Evolutionary conservation across 2,797 vertebrate genomes (phyloP), one percentile per base, ranked within the genome.

Genomic region (Malurus splendens): DNA sequence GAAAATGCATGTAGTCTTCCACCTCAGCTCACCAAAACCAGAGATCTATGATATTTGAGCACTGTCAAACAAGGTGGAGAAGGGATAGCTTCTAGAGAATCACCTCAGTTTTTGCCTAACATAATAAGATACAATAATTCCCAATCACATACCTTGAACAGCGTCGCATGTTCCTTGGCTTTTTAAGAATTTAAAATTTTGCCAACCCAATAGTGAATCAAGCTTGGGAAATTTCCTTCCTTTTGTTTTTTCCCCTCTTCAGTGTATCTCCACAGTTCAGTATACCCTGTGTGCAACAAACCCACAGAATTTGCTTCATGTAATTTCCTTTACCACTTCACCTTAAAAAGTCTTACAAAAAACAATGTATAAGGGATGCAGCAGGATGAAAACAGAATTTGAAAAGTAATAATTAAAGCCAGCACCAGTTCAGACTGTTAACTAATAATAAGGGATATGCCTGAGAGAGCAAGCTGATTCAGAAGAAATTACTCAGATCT

Each of bases 401-500:
- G 30, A 62, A 71, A 62, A 39, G 64, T 68, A 78, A 41, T 27
- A 82, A 91, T 77, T 87, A 89, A 90, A 91, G 28, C 14, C 9
- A 7, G 12, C 17, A 56, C 17, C 22, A 48, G 18, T 86, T 92
- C 61, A 45, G 5, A 19, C 45, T 89, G 65, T 64, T 92, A 88
- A 77, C 45, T 85, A 71, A 33, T 85, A 77, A 57, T 72, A 68
- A 86, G 41, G 44, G 24, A 45, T 87, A 42, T 81, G 54, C 50
- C 82, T 91, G 60, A 81, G 56, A 83, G 87, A 64, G 57, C n/a
- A 79, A 92, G 84, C 28, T 62, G 66, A 72, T 87, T 89, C 68
- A 81, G 59, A 87, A 90, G 44, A 93, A 89, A 89, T 89, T 87
- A 82, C 32, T 76, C 77, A 59, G 33, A 44, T 83, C 33, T 93